Conservation (phyloP, 2,888 invertebrate genomes). For the Anthrax anthrax region DNA sequence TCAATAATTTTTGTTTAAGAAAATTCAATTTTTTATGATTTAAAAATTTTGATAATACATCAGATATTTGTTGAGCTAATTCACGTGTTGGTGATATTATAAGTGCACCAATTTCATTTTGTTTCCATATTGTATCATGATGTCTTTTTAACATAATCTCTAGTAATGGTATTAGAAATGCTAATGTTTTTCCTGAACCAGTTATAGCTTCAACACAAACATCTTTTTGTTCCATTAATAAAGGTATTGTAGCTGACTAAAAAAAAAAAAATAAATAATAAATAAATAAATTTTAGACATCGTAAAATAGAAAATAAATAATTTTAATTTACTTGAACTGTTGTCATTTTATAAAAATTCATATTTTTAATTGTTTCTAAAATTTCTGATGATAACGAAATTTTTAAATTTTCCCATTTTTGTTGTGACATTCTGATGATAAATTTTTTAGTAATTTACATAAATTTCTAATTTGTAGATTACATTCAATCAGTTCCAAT, state of each 20-base stretch:
- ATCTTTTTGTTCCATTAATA: slow-evolving; percentile 81
- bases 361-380: slow-evolving; percentile 38
- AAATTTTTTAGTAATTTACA: neutral
- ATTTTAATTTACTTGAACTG: slow-evolving; percentile 35
- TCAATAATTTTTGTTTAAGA: slow-evolving; percentile 46
- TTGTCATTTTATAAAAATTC: slow-evolving; percentile 42
- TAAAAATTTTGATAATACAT: slow-evolving; percentile 42
- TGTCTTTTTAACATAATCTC: slow-evolving; percentile 60
- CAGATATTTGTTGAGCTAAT: slow-evolving; percentile 76
- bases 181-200: slow-evolving; percentile 95
- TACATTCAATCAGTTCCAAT: slow-evolving; percentile 20
- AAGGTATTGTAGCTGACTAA: slow-evolving; percentile 77
- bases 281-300: too few species aligned
- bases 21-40: slow-evolving; percentile 36
- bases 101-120: slow-evolving; percentile 70
- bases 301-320: neutral
- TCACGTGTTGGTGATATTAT: slow-evolving; percentile 94
- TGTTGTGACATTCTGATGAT: slow-evolving; percentile 23
- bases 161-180: slow-evolving; percentile 83
- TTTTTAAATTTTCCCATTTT: slow-evolving; percentile 35
- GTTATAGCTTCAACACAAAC: slow-evolving; percentile 97
- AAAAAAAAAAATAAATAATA: slow-evolving; percentile 17
- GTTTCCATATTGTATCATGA: slow-evolving; percentile 47
- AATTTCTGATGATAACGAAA: slow-evolving; percentile 36
- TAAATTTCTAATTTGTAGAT: slow-evolving; percentile 19